Conservation (phyloP, 2,113 vertebrate genomes). For the Ochotona princeps region DNA sequence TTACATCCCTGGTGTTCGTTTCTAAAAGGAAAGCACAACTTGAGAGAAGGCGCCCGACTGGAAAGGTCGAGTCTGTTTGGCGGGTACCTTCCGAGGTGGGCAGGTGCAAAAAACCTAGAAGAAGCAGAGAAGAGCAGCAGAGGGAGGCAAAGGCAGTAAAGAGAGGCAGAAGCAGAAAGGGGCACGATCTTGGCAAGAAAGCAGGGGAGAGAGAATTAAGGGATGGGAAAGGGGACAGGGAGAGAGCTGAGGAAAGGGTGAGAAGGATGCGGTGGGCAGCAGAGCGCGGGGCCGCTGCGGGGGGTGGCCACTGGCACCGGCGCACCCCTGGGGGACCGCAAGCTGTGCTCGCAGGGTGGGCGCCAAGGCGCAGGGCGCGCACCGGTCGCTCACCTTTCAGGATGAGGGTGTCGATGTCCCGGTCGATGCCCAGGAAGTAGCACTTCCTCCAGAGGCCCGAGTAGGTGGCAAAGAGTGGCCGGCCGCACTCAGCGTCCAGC, state of each 20-base stretch:
- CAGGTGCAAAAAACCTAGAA: not conserved
- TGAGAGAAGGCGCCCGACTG: not conserved
- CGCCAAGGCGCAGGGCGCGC: not conserved
- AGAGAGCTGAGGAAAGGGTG: not conserved
- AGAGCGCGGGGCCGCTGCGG: not conserved
- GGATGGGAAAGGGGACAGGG: not conserved
- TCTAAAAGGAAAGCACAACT: constrained; percentile 55
- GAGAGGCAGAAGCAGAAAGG: not conserved
- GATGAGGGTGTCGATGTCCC: constrained; percentile 92
- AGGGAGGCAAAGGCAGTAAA: no score
- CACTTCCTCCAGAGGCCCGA: constrained; percentile 93
- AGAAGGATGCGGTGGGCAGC: not conserved
- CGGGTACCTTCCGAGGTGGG: not conserved
- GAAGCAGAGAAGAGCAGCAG: not conserved
- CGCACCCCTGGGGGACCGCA: constrained; percentile 3
- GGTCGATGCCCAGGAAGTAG: constrained; percentile 89
- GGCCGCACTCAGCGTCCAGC: constrained; percentile 91
- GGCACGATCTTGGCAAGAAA: not conserved
- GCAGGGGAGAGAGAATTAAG: not conserved
- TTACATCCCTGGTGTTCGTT: constrained; percentile 5
- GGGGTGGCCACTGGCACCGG: not conserved
- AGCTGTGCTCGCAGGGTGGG: constrained; percentile 27
- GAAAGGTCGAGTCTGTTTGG: not conserved
- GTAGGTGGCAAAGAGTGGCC: constrained; percentile 91
- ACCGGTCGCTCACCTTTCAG: constrained; percentile 83